Base-by-base conservation (phyloP, 1,140 invertebrate species). In the Leucophenga varia region DNA sequence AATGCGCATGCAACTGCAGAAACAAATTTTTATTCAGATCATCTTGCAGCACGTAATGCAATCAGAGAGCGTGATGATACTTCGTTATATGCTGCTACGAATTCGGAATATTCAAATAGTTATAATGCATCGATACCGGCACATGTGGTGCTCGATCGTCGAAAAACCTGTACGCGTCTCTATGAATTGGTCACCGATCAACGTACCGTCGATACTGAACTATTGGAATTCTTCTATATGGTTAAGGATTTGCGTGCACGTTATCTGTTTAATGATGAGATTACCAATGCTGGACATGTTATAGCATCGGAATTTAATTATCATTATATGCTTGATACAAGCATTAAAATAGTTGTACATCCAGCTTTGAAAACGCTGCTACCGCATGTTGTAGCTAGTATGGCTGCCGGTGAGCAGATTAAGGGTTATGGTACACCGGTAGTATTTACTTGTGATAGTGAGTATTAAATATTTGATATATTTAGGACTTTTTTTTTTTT, bases 381-480 rank as follows among this genome's bases (percentile, higher is more conserved):
- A 49, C 65, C 72, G 42, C 77, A 79, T 52, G 72, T 60, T 8
- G 37, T 69, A 49, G 60, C 75, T 56, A 73, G 72, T 49, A 55
- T 56, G 2, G 32, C 52, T 25, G 45, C 47, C 16, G 49, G 57
- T 10, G 76, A 75, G 12, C 69, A 76, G 41, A 48, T 74, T 51
- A 72, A 77, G 2, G 78, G 81, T 30, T 78, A 80, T 18, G 78
- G 79, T 20, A 79, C 84, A 47, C 86, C 88, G 1, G 84, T 93
- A 55, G 84, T 83, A 10, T 94, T 95, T 72, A 93, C 90, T 10
- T 93, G 90, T 72, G 89, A 93, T 76, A 86, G 89, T 91, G 79
- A 80, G 77, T 72, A 1, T 1, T 2, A 47, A 5, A 18, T 8
- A 28, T 43, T 25, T 43, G 6, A 8, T 36, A 6, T 8, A 12